Evolutionary conservation across 1,140 invertebrate genomes (phyloP), one percentile per base, ranked within the genome.

Genomic region (Liolophura sinensis): DNA sequence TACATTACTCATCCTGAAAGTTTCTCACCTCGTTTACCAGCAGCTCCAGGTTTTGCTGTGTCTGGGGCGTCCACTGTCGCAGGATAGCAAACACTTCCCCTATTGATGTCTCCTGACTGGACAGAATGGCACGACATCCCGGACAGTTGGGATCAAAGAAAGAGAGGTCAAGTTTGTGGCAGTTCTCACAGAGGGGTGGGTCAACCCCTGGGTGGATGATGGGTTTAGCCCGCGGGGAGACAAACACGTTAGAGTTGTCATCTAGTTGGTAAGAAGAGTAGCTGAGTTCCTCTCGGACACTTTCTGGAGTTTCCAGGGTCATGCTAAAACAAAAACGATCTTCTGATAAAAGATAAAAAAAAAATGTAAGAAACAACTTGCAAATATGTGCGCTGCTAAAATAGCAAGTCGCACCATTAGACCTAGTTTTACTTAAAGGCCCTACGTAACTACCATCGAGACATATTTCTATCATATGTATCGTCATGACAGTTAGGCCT

Each of bases 1-100:
- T n/a, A n/a, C n/a, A 40, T 9, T 40, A 40, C 9, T 40, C 31
- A 40, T 9, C n/a, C n/a, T n/a, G 66, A 20, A 50, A 5, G 18
- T 64, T 16, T 20, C 60, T 64, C 62, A 87, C 87, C 83, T 88
- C 84, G 64, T 83, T 70, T 9, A 87, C 77, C 15, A 88, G 66
- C 31, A 85, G 65, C 65, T 86, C 82, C 57, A 88, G 74, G 60
- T 83, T 84, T 50, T 85, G 84, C 75, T 88, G 87, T 40, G 85
- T 85, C 64, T 86, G 82, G n/a, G 87, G 86, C 40, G 86, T 85
- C 87, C 87, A 88, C 77, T 88, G 87, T 51, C 87, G 73, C 63
- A 88, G 69, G 27, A 88, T 82, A 57, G 87, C 87, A 74, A 88
- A 86, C 47, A 88, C 81, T 66, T 88, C 82, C 63, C 85, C 76